phyloP scores from a whole-genome alignment of 1,140 invertebrate species.

The Cyrtorhinus lividipennis region DNA sequence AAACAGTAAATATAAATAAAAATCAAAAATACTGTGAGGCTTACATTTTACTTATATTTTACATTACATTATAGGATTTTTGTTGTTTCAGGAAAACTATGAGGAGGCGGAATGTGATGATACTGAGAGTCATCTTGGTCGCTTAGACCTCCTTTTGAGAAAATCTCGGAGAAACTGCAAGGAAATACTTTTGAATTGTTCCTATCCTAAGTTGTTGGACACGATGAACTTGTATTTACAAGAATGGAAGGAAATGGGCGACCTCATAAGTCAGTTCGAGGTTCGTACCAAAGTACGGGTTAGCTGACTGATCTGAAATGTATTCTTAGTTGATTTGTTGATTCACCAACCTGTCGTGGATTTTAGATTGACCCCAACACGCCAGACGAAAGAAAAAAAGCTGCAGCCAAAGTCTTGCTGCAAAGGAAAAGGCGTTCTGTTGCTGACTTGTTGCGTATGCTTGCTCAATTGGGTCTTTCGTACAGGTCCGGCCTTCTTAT shows the following conservation, averaged over 20 bases:
- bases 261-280: slow-evolving; percentile 12
- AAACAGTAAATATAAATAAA: no score
- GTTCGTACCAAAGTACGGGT: no score
- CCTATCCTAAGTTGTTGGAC: slow-evolving; percentile 12
- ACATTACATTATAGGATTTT: no score
- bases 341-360: no score
- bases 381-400: slow-evolving; percentile 60
- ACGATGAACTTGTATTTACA: slow-evolving; percentile 6
- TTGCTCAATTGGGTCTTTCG: slow-evolving; percentile 58
- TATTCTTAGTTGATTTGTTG: no score
- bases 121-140: slow-evolving; percentile 1
- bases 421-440: slow-evolving; percentile 69
- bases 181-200: slow-evolving; percentile 16
- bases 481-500: slow-evolving; percentile 57
- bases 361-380: slow-evolving; percentile 41
- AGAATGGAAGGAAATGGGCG: slow-evolving; percentile 11
- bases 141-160: slow-evolving; percentile 27
- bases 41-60: no score
- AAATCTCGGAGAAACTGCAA: slow-evolving; percentile 34
- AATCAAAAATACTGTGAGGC: no score
- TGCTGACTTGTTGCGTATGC: slow-evolving; percentile 64
- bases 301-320: neutral
- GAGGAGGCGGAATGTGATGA: no score
- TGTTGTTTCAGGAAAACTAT: no score
- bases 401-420: slow-evolving; percentile 63